Percentiles rank a stretch among this genome's conserved stretches.
These are phyloP conservation scores for Argynnis bischoffii DNA, from an alignment of 2,888 invertebrate species.

Conservation along the genomic window DNA sequence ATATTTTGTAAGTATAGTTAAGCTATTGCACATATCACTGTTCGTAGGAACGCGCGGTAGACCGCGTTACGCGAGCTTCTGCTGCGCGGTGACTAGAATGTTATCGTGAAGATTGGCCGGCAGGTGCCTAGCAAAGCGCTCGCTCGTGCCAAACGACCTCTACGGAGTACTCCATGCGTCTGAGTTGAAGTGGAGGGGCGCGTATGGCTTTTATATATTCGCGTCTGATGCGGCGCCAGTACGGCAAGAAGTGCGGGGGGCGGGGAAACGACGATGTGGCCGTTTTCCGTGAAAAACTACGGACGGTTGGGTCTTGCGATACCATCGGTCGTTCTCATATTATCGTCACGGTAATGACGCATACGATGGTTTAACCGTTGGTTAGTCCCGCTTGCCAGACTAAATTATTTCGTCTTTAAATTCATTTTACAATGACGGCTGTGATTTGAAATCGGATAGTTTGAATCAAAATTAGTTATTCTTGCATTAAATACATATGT, in stretches of 20 bases:
- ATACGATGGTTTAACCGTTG: conserved; percentile 64
- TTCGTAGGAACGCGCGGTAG: conserved; percentile 79
- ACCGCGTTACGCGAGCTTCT: conserved; percentile 77
- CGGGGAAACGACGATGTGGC: conserved; percentile 61
- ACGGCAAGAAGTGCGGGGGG: conserved; percentile 48
- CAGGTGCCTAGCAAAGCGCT: conserved; percentile 84
- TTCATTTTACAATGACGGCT: conserved; percentile 48
- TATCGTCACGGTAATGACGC: conserved; percentile 68
- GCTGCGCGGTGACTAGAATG: conserved; percentile 82
- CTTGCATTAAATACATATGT: conserved; percentile 45
- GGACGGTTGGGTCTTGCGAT: conserved; percentile 54
- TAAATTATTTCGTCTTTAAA: conserved; percentile 46
- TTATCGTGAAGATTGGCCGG: conserved; percentile 78
- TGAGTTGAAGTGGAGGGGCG: conserved; percentile 80
- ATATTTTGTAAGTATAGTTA: conserved; percentile 64
- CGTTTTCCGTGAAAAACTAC: conserved; percentile 80
- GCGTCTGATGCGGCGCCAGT: conserved; percentile 66
- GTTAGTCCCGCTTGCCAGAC: conserved; percentile 57
- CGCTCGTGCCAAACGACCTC: conserved; percentile 84
- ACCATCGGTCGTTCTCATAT: conserved; percentile 59
- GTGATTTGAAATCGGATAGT: conserved; percentile 53
- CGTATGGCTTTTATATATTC: conserved; percentile 73
- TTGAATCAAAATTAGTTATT: conserved; percentile 8
- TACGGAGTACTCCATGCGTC: conserved; percentile 84
- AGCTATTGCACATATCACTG: conserved; percentile 83